Base-by-base conservation (phyloP, 2,113 vertebrate species). In the Fregetta grallaria region DNA sequence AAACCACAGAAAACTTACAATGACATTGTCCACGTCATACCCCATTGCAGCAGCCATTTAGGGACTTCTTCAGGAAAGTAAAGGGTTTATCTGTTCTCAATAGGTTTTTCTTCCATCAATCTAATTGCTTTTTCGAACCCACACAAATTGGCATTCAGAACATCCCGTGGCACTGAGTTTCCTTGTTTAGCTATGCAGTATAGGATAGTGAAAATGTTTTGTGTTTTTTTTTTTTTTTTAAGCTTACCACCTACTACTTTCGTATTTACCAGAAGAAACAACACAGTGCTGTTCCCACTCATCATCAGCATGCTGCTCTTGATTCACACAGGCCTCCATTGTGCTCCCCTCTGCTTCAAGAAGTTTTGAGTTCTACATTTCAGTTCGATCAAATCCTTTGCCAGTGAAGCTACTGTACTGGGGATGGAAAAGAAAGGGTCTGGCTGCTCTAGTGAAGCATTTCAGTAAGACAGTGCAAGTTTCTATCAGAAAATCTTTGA, bases 231-330 rank as follows among this genome's bases (percentile, higher is more conserved):
- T 32, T 29, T 3, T 67, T 86, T 76, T 88, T 89, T 80, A 83
- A 77, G 50, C 16, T 89, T 94, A 66, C 77, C 76, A 91, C 80
- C 70, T 87, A 91, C 84, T 74, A 87, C 56, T 93, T 87, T 96
- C 59, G 45, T 58, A 74, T 94, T 89, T 85, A 91, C 61, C 77
- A 74, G 27, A 87, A 93, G 65, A 90, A 95, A 89, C 73, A 91
- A 77, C 68, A 90, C 59, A 53, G 19, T 91, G 63, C 76, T 87
- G 68, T 91, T 94, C 45, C 56, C 59, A 84, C 90, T 91, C 84
- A 94, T 40, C 59, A 80, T 21, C 87, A 87, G 84, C 61, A 81
- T 62, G 73, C 84, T 80, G 73, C 52, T 95, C 59, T 68, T 8
- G 19, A 89, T 58, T 91, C 87, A 89, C 53, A 90, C 20, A 72